Evolutionary conservation across 2,888 invertebrate genomes (phyloP), one percentile per base, ranked within the genome.

Genomic region (Agrochola litura): DNA sequence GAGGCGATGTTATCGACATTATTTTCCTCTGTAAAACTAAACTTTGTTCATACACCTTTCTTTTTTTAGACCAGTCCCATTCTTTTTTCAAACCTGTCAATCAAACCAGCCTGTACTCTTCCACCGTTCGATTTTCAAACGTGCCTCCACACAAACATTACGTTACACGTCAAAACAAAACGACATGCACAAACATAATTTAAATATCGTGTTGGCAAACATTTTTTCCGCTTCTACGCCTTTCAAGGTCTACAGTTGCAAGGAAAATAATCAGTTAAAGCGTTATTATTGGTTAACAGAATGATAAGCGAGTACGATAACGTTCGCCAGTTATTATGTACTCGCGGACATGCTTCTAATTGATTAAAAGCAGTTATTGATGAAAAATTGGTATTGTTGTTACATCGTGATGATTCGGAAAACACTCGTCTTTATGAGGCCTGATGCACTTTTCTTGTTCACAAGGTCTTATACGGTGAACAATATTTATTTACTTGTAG

Each of bases 261-360:
- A 87, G 85, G 82, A 89, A 92, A 89, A 91, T 90, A 90, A 86
- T 87, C 88, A 88, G 89, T 86, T 86, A 84, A 84, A 90, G 88
- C 89, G 87, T 89, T 90, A 90, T 91, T 92, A 92, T 93, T 91
- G 90, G 91, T 91, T 90, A 91, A 92, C 88, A 88, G 88, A 88
- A 89, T 89, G 92, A 92, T 92, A 92, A 92, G 89, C 73, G 83
- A 69, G 46, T 68, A 87, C 84, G 91, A 92, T 92, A 92, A 88
- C 89, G 83, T 76, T 81, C 70, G 82, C 79, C 81, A 82, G 85
- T 89, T 89, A 90, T 91, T 91, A 90, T 84, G 80, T 82, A 52
- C 66, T 58, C 68, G 67, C 76, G 72, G 75, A 54, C 63, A 88
- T 79, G 79, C 83, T 81, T 80, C 85, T 82, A 83, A 88, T 88